Percentiles rank a stretch among this genome's conserved stretches.
These are phyloP conservation scores for Trematocara unimaculatum DNA, from an alignment of 2,113 vertebrate genomes.

Conservation along the genomic window DNA sequence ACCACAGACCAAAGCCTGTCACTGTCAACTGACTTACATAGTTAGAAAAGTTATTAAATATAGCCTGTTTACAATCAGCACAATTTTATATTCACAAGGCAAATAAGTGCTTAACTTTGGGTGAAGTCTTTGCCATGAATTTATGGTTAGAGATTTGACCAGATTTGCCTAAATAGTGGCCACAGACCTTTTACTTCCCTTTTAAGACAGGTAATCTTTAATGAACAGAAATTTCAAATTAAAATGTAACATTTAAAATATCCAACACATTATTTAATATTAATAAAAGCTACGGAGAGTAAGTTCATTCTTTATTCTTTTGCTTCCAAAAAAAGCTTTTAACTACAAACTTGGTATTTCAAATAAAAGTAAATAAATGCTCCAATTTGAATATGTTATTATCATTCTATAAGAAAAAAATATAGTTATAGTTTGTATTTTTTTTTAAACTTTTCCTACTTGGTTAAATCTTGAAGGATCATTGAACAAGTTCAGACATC, in stretches of 20 bases:
- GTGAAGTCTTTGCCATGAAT: background rate
- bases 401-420: background rate
- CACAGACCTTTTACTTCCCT: rapidly evolving
- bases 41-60: background rate
- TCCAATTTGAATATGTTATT: background rate
- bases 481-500: background rate
- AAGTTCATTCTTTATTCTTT: background rate
- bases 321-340: background rate
- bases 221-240: background rate
- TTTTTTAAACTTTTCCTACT: background rate
- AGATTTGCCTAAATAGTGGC: background rate
- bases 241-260: background rate
- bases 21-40: background rate
- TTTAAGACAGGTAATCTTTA: background rate
- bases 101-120: background rate
- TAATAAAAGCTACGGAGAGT: background rate
- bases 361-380: background rate
- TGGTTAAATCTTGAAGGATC: background rate
- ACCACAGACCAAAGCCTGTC: background rate
- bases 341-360: background rate
- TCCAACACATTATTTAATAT: background rate
- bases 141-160: background rate
- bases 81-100: background rate
- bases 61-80: background rate
- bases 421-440: background rate